Evolutionary conservation across 2,888 invertebrate genomes (phyloP), one percentile per base, ranked within the genome.

Genomic region (Drosophila rubida): DNA sequence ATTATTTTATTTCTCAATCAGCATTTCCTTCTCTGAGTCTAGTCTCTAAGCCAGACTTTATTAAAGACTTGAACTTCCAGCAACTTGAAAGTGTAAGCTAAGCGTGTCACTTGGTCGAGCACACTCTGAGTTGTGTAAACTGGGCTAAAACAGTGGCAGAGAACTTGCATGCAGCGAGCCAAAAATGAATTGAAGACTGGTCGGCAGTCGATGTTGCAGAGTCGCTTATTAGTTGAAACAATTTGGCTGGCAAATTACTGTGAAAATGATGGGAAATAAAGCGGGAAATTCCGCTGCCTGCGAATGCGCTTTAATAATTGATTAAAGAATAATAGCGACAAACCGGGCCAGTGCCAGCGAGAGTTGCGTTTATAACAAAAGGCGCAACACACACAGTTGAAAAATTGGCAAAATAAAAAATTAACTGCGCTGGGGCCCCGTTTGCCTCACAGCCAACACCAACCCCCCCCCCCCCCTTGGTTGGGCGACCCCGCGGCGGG

Each of bases 281-380:
- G 16, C 27, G 39, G 14, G 14, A 51, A 51, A 27, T 16, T 39
- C 7, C 13, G 5, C 23, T 9, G 19, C 30, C 41, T 61, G 50
- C n/a, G 37, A 2, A 2, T 22, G 63, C 46, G 9, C 53, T 63
- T 63, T 48, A 53, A 63, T 53, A 53, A 53, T 53, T 44, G 42
- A 44, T 37, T 37, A 37, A 37, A 37, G 13, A 37, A 37, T 37
- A 37, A 37, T 37, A 37, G 35, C 35, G 11, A 32, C 35, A 37
- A 37, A 32, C 11, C 32, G 35, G 35, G 35, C 13, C 2, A 13
- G 11, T 2, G 30, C 6, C 11, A 8, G 30, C 1, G 30, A 2
- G 35, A 37, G 35, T 13, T 13, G 35, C 13, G 35, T 0, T 14
- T 2, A 37, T 7, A 37, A 37, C 35, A 37, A 37, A 37, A 37